Base-by-base conservation (phyloP, 2,888 invertebrate species). In the Miltochrista miniata region DNA sequence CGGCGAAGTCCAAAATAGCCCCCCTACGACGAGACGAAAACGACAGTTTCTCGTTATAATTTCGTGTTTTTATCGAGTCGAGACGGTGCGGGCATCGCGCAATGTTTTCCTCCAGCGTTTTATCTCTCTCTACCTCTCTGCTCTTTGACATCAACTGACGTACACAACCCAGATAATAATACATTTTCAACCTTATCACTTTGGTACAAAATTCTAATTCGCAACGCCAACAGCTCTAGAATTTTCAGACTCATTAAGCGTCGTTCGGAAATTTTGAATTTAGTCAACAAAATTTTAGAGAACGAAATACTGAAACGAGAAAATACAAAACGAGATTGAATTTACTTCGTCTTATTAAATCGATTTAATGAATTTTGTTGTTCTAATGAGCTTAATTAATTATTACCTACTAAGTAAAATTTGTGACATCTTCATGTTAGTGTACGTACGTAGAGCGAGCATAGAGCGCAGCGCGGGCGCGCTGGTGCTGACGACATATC, bases 61-160 rank as follows among this genome's bases (percentile, higher is more conserved):
- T 75, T 72, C 68, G 72, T 69, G 70, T 72, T 75, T 71, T 67
- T 72, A 74, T 74, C 74, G 70, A 73, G 65, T 69, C 68, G 63
- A 63, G 68, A 60, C 62, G 58, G 56, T 50, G 48, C 59, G 59
- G 61, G 63, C 56, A 57, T 60, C 57, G 60, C 50, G 54, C 78
- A 77, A 80, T 88, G 83, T 88, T 87, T 87, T 86, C 85, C 88
- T 86, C 79, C 77, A 72, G 75, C 78, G 79, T 76, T 84, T 87
- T 87, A 87, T 87, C 86, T 87, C 81, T 80, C 77, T 75, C 74
- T 75, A 74, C 69, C 74, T 83, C 77, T 78, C 75, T 85, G 85
- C 89, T 90, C 89, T 90, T 86, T 90, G 90, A 90, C 90, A 88
- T 82, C 80, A 24, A 67, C 80, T 86, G 86, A 86, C 82, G 84